Base-by-base conservation (phyloP, 2,113 vertebrate genomes). In the Lampris megalopsis region DNA sequence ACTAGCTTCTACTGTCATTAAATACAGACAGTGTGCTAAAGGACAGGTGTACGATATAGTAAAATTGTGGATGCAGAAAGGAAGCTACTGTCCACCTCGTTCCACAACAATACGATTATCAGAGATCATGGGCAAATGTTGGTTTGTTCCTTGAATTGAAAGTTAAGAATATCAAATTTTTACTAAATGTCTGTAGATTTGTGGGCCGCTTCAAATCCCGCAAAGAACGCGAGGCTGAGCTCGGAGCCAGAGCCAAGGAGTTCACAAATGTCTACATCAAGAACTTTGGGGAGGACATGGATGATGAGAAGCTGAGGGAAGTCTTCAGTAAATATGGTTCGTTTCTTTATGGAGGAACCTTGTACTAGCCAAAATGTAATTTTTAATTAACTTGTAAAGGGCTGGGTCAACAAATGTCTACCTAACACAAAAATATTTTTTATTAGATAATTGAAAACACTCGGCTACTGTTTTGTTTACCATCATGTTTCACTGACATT, bases 211-310 rank as follows among this genome's bases (percentile, higher is more conserved):
- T 99, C 93, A 99, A 99, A 92, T 99, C 97, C 54, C 97, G 97
- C 85, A 99, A 99, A 88, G 97, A 99, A 79, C 95, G 98, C 1
- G 97, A 99, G 92, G 97, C 97, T 69, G 97, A 99, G 83, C 95
- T 99, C 83, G 97, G 97, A 58, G 97, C 97, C 75, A 95, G 97
- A 63, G 97, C 97, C 82, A 98, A 97, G 83, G 97, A 99, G 82
- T 99, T 99, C 82, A 99, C 97, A 48, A 99, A 99, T 58, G 98
- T 99, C 80, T 99, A 99, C 87, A 97, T 99, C 63, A 97, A 97
- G 91, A 97, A 97, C 92, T 97, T 97, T 87, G 97, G 97, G 1
- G 96, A 97, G 64, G 97, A 99, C 80, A 98, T 99, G 97, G 96
- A 99, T 67, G 98, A 99, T 38, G 97, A 98, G 87, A 96, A 96